Conservation (phyloP, 2,888 invertebrate genomes). For the Onthophagus sagittarius region DNA sequence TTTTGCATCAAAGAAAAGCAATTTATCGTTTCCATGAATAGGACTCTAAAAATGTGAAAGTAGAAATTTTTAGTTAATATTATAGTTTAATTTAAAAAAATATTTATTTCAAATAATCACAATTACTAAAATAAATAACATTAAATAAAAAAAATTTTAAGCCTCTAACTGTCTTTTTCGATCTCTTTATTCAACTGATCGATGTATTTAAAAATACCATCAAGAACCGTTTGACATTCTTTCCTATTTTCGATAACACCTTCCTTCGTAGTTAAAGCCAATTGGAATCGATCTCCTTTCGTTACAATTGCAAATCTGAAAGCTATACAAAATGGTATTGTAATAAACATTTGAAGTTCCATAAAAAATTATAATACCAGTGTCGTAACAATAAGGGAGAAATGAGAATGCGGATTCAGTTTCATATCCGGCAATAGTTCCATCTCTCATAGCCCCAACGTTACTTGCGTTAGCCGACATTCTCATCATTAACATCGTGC, state of each 20-base stretch:
- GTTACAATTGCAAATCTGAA: background rate
- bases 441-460: background rate
- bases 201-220: background rate
- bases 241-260: background rate
- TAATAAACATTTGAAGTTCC: too few relatives aligned
- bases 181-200: background rate
- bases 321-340: background rate
- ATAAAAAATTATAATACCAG: background rate
- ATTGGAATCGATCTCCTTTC: slow-evolving; percentile 1
- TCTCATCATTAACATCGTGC: background rate
- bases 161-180: background rate
- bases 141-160: background rate
- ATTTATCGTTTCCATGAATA: too few relatives aligned
- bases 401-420: background rate
- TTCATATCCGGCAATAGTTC: background rate
- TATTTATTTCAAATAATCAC: too few relatives aligned
- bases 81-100: too few relatives aligned
- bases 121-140: too few relatives aligned
- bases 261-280: background rate
- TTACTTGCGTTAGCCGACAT: background rate
- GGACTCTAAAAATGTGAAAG: too few relatives aligned
- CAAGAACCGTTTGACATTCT: background rate
- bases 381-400: background rate
- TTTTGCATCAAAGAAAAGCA: too few relatives aligned
- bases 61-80: too few relatives aligned